Conservation (phyloP, 2,797 vertebrate genomes). For the Mustela erminea region DNA sequence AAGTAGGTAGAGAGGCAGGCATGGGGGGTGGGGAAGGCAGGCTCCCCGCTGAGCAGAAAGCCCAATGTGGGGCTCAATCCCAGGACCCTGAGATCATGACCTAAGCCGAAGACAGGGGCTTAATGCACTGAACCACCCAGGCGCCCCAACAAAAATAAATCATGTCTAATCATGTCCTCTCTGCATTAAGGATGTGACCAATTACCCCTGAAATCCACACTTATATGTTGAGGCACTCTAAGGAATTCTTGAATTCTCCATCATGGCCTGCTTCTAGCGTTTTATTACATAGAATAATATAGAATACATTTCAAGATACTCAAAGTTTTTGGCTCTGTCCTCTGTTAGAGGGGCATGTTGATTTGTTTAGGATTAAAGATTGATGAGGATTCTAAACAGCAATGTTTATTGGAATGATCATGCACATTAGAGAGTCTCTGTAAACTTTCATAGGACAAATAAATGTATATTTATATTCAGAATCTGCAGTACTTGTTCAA, state of each 20-base stretch:
- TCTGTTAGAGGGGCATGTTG: not conserved
- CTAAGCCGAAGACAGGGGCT: too few species aligned
- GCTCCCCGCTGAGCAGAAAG: too few species aligned
- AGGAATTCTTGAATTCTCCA: not conserved
- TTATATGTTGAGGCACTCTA: not conserved
- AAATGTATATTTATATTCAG: not conserved
- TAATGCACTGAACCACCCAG: too few species aligned
- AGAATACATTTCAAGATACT: not conserved
- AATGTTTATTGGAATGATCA: not conserved
- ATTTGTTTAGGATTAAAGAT: not conserved
- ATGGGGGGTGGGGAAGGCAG: too few species aligned
- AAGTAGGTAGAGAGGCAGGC: too few species aligned
- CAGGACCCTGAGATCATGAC: too few species aligned
- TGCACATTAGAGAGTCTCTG: not conserved
- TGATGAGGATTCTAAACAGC: not conserved
- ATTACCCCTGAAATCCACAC: not conserved
- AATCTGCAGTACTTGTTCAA: not conserved
- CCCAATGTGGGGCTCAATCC: too few species aligned
- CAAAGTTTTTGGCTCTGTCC: not conserved
- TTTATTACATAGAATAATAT: not conserved
- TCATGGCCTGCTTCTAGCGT: not conserved
- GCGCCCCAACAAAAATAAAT: conserved; percentile 1
- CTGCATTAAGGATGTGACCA: not conserved
- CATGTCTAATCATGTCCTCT: not conserved
- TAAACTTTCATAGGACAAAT: not conserved